Evolutionary conservation across 2,113 vertebrate genomes (phyloP).

Genomic region (Proterorhinus semilunaris): DNA sequence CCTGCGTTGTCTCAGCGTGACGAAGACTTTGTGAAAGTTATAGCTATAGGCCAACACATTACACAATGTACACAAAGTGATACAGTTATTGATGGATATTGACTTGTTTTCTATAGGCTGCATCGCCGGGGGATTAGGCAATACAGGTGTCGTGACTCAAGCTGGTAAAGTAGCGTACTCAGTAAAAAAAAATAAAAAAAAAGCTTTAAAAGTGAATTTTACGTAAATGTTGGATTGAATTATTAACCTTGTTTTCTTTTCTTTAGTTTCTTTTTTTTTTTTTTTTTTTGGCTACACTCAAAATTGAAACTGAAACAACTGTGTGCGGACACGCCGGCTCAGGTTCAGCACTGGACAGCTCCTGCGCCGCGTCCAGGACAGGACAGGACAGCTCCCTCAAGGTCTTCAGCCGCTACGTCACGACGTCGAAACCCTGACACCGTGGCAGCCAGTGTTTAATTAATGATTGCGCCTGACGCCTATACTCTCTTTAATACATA

Average conservation of each 20-base stretch:
- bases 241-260: too few relatives aligned
- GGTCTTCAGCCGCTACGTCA: conserved; percentile 6
- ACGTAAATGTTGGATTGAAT: not conserved
- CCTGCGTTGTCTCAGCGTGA: conserved; percentile 10
- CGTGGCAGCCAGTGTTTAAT: conserved; percentile 58
- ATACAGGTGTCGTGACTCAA: too few relatives aligned
- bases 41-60: too few relatives aligned
- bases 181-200: too few relatives aligned
- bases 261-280: too few relatives aligned
- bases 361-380: conserved; percentile 44
- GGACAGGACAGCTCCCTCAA: conserved; percentile 40
- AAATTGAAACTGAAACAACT: too few relatives aligned
- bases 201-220: too few relatives aligned
- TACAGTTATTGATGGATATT: too few relatives aligned
- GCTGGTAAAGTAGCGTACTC: not conserved
- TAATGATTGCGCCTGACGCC: conserved; percentile 73
- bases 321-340: not conserved
- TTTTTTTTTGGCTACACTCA: too few relatives aligned
- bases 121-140: too few relatives aligned
- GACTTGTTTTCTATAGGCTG: too few relatives aligned
- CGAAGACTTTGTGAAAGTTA: not conserved
- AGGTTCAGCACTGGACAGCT: conserved; percentile 52
- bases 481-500: conserved; percentile 74
- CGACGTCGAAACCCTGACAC: conserved; percentile 59
- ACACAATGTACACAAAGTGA: too few relatives aligned